A percentile compares a stretch with the other conserved stretches of the same genome.
Conservation (phyloP, 2,888 invertebrate genomes). For the Cryptocephalus primarius region DNA sequence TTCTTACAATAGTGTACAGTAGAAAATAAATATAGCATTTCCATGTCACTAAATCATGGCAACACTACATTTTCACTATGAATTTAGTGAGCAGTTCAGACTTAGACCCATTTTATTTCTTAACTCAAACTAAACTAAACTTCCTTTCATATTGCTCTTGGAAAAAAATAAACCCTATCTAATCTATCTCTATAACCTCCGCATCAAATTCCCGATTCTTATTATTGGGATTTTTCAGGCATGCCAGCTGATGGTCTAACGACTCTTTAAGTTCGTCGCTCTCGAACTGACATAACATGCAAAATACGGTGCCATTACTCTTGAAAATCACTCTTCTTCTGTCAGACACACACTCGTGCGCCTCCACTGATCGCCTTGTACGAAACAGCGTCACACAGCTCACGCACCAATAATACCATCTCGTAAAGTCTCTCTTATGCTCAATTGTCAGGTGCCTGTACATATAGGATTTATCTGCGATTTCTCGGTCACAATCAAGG, state of each 20-base stretch:
- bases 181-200: slow-evolving; percentile 3
- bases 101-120: too few species aligned
- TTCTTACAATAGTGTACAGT: too few species aligned
- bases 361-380: background rate
- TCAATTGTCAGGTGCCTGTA: background rate
- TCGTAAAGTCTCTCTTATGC: background rate
- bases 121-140: too few species aligned
- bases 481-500: too few species aligned
- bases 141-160: too few species aligned
- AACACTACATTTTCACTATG: too few species aligned
- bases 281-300: slow-evolving; percentile 6
- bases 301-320: slow-evolving; percentile 3
- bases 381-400: slow-evolving; percentile 1
- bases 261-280: background rate
- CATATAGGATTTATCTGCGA: background rate
- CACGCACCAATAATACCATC: slow-evolving; percentile 4
- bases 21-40: too few species aligned
- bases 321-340: slow-evolving; percentile 2
- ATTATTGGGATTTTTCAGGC: background rate
- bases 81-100: too few species aligned
- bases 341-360: background rate
- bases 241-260: background rate
- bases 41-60: too few species aligned
- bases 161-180: background rate
- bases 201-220: background rate